Conservation (phyloP, 2,113 vertebrate genomes). For the Crotalus helleri region DNA sequence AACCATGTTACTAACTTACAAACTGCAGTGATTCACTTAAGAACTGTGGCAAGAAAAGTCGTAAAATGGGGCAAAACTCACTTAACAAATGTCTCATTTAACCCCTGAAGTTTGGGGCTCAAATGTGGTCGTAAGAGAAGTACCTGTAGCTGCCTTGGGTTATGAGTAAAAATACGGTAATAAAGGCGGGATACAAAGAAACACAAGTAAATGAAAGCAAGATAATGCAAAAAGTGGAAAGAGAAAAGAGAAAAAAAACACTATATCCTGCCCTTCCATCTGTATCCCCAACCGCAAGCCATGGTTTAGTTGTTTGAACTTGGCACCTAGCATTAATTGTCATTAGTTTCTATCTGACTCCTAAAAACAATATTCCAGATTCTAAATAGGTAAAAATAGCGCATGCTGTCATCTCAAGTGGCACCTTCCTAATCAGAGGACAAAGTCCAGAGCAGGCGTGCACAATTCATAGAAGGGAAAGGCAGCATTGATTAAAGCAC, state of each 20-base stretch:
- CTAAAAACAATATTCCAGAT: neutral
- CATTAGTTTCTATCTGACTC: neutral
- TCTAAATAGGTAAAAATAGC: neutral
- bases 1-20: no score
- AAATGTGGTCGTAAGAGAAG: no score
- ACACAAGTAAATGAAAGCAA: neutral
- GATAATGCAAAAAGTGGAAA: neutral
- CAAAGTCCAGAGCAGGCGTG: neutral
- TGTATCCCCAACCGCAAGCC: neutral
- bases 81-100: no score
- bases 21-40: no score
- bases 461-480: neutral
- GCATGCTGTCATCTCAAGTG: no score
- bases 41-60: no score
- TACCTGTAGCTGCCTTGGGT: neutral
- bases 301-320: neutral
- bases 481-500: neutral
- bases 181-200: neutral
- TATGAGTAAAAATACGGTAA: neutral
- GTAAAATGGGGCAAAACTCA: no score
- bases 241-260: neutral
- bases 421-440: neutral
- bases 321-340: neutral
- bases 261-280: neutral
- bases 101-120: no score